A percentile compares a stretch with the other conserved stretches of the same genome.
Evolutionary conservation across 2,797 vertebrate genomes (phyloP).

Genomic region (Arremon brunneinucha): DNA sequence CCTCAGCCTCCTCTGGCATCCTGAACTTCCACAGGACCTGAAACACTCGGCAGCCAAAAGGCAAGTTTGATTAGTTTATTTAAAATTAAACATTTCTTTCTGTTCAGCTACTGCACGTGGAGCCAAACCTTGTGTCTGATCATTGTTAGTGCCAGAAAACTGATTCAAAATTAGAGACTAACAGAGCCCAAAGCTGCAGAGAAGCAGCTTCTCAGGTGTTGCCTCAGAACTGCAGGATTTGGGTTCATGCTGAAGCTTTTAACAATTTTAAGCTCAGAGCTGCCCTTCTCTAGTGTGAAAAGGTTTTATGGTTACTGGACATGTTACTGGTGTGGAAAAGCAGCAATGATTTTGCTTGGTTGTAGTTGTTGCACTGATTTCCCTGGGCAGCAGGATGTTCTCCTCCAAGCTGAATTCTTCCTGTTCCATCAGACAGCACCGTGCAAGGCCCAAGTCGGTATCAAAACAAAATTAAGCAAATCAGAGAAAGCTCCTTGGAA

Average conservation of each 20-base stretch:
- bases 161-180: not conserved
- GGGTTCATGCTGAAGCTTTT: not conserved
- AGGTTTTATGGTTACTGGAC: not conserved
- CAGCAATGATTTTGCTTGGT: not conserved
- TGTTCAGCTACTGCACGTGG: not conserved
- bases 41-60: not conserved
- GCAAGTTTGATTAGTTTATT: slow-evolving; percentile 43
- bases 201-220: not conserved
- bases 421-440: slow-evolving; percentile 1
- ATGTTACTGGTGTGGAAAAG: not conserved
- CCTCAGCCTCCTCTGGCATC: not conserved
- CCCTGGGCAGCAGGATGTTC: not conserved
- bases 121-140: slow-evolving; percentile 10
- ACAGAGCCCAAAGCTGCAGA: not conserved
- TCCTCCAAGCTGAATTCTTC: not conserved
- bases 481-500: slow-evolving; percentile 50
- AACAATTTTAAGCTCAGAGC: not conserved
- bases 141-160: not conserved
- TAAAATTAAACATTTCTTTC: slow-evolving; percentile 24
- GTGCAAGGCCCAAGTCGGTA: not conserved
- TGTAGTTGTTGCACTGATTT: not conserved
- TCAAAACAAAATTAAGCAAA: slow-evolving; percentile 25
- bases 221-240: not conserved
- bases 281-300: not conserved
- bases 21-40: not conserved